Base-by-base conservation (phyloP, 2,797 vertebrate genomes). In the Sparus aurata region DNA sequence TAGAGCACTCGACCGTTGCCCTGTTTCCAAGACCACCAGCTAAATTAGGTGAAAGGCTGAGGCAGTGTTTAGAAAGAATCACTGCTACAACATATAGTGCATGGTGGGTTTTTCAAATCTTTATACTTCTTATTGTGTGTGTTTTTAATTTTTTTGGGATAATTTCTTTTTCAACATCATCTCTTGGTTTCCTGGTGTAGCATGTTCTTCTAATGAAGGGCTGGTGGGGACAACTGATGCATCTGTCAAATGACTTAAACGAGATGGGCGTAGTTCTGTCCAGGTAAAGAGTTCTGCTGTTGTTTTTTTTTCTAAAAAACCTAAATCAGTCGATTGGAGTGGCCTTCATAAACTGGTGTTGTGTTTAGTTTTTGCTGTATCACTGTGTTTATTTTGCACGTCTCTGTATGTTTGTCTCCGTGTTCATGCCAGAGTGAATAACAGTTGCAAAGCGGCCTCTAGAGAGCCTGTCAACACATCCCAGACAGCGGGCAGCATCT, bases 261-360 rank as follows among this genome's bases (percentile, higher is more conserved):
- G 17, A 91, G 82, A 95, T 94, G 92, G 90, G 89, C 70, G 88
- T 90, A 68, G 88, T 92, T 84, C 83, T 85, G 85, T 91, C 91
- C 84, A 93, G 93, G 94, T 94, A 86, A 82, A 85, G 55, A 78
- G 5, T 15, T 43, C 8, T 52, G 18, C 49, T 60, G 2, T 23
- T 69, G 22, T 25, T 46, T 27, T 41, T 65, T 49, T 59, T 47
- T 16, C 1, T 2, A 34, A 23, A 64, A 45, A 41, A 53, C 30
- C 12, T 30, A 60, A 65, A 46, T 38, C 10, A 30, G 12, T 23
- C 22, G 23, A 59, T 15, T 45, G 18, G 4, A 38, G 25, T 49
- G 53, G 16, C 47, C 1, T 11, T 25, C 16, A 18, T 54, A 27
- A 4, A 22, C 34, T 54, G 13, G 6, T 43, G 13, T 41, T 50